Evolutionary conservation across 2,797 vertebrate genomes (phyloP), one percentile per base, ranked within the genome.

Genomic region (Distichodus sexfasciatus): DNA sequence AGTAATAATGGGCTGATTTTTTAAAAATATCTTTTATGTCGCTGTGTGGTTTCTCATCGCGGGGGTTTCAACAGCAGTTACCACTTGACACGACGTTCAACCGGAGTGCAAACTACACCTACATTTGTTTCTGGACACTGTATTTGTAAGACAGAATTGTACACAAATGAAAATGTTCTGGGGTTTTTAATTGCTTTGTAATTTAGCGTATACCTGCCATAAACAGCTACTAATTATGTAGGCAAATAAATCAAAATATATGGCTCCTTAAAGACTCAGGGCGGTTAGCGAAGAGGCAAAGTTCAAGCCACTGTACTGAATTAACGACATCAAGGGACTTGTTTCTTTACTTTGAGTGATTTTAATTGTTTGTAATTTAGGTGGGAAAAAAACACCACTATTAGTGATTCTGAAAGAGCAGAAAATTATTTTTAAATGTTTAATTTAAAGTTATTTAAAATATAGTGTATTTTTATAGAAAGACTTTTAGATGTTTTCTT

Each of bases 391-490:
- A n/a, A 21, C n/a, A n/a, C 9, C 38, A 46, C 35, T 66, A 35
- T 57, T n/a, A 36, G 6, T 24, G 26, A 21, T 12, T 43, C 28
- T 57, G 50, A 68, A 8, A 19, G 23, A 67, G 33, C 26, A 24
- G 26, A 28, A 29, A 14, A 50, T 60, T 60, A 60, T 60, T 60
- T 60, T 57, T n/a, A 41, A 21, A n/a, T 9, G 17, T 19, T 68
- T 66, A 44, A 26, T 53, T 60, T 57, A 62, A 59, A 53, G 10
- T n/a, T 69, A 72, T 68, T 64, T 65, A 58, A 65, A 55, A 48
- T 50, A 57, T 59, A 54, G 17, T 71, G 35, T 73, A 55, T 75
- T 74, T 75, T 58, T 67, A 4, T 72, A 65, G 40, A 48, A 48
- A 60, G 50, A 28, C 35, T n/a, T 65, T n/a, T 62, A 10, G 28